Evolutionary conservation across 1,140 invertebrate species (phyloP).

Genomic region (Drosophila parabipectinata): DNA sequence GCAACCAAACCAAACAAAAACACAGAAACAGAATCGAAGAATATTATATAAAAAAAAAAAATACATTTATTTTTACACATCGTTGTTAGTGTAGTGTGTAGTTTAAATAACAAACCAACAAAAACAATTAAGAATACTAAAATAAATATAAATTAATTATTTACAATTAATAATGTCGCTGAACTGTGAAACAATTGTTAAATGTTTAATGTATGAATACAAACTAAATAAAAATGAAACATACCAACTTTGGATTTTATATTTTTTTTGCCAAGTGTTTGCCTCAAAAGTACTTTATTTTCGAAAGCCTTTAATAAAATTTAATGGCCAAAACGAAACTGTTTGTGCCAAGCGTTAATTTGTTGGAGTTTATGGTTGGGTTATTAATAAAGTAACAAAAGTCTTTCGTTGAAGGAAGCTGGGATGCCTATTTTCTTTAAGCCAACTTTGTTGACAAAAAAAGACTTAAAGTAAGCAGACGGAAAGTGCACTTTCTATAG

Average conservation of each 20-base stretch:
- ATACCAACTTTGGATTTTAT: neutral
- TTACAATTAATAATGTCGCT: constrained; percentile 73
- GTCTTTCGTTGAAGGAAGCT: neutral
- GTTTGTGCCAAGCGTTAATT: neutral
- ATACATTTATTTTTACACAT: constrained; percentile 82
- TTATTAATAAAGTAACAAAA: constrained; percentile 1
- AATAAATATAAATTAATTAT: constrained; percentile 67
- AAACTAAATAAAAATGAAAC: constrained; percentile 56
- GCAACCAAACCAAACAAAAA: constrained; percentile 14
- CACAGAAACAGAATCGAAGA: constrained; percentile 39
- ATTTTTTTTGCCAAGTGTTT: neutral
- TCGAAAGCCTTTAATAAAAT: neutral
- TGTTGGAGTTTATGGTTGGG: neutral
- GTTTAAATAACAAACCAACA: constrained; percentile 59
- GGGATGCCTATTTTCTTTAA: neutral
- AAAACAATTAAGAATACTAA: constrained; percentile 33
- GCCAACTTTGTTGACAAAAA: neutral
- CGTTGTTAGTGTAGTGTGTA: constrained; percentile 80
- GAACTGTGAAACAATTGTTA: constrained; percentile 80
- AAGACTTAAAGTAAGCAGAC: neutral
- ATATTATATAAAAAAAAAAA: constrained; percentile 39
- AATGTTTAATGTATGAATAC: constrained; percentile 71
- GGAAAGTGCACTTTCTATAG: neutral
- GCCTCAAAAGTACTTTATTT: neutral
- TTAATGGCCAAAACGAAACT: neutral